Evolutionary conservation across 2,113 vertebrate species (phyloP).

Genomic region (Gymnarchus niloticus): DNA sequence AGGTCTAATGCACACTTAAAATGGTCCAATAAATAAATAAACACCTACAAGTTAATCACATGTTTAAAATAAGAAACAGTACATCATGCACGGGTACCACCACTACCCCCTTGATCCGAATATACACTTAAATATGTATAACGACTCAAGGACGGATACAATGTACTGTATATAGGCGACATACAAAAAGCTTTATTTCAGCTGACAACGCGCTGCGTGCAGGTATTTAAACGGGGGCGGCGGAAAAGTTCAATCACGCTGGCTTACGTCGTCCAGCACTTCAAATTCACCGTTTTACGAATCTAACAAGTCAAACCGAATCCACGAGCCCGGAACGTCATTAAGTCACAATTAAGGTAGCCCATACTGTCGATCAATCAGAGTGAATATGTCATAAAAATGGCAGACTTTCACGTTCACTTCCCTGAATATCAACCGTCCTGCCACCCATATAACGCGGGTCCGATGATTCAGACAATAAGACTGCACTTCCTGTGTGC

Average conservation of each 20-base stretch:
- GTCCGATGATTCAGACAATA: conserved; percentile 22
- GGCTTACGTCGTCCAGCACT: not conserved
- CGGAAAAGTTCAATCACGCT: not conserved
- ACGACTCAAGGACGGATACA: not conserved
- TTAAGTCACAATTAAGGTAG: not conserved
- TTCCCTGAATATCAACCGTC: not conserved
- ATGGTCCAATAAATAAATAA: not conserved
- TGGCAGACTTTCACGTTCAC: not conserved
- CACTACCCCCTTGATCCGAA: not conserved
- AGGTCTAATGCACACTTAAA: not conserved
- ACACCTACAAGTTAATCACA: not conserved
- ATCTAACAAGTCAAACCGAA: not conserved
- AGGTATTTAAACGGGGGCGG: too few species aligned
- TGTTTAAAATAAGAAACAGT: not conserved
- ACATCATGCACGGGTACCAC: not conserved
- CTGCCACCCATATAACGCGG: not conserved
- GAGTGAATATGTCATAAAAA: not conserved
- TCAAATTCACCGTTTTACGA: not conserved
- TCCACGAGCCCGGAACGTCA: not conserved
- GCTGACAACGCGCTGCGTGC: too few species aligned
- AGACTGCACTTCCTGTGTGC: conserved; percentile 20
- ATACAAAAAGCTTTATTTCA: not conserved
- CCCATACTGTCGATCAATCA: not conserved
- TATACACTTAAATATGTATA: not conserved
- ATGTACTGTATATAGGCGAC: too few species aligned